Conservation (phyloP, 2,888 invertebrate genomes). For the Morpho helenor region DNA sequence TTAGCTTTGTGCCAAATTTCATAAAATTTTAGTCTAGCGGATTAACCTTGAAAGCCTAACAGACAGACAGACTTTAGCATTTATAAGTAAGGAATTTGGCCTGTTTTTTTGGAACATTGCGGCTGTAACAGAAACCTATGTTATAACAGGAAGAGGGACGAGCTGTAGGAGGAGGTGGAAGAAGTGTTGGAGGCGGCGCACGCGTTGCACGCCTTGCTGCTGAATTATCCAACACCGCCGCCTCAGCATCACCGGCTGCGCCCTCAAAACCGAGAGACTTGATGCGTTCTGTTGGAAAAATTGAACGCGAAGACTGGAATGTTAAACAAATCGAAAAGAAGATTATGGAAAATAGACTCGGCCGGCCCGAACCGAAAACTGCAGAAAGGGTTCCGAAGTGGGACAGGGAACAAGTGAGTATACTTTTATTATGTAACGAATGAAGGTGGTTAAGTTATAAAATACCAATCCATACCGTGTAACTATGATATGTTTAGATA, state of each 20-base stretch:
- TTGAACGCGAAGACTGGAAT: constrained; percentile 94
- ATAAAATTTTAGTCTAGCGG: too few relatives aligned
- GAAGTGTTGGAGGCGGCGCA: constrained; percentile 51
- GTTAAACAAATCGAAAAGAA: constrained; percentile 94
- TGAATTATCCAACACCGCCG: constrained; percentile 83
- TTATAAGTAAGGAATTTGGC: neutral
- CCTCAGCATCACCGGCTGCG: constrained; percentile 76
- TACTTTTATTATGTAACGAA: too few relatives aligned
- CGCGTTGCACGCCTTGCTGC: constrained; percentile 80
- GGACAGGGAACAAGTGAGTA: constrained; percentile 87
- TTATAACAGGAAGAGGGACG: constrained; percentile 57
- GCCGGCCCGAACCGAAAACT: constrained; percentile 78
- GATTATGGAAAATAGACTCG: constrained; percentile 87
- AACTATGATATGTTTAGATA: too few relatives aligned
- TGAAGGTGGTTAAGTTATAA: too few relatives aligned
- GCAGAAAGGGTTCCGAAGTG: constrained; percentile 93
- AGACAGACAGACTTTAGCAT: neutral
- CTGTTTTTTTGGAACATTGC: constrained; percentile 8
- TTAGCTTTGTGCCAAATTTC: too few relatives aligned
- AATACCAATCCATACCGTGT: too few relatives aligned
- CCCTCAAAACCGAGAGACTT: constrained; percentile 88
- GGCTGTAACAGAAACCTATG: neutral
- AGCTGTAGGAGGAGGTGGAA: constrained; percentile 52
- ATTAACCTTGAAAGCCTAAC: too few relatives aligned
- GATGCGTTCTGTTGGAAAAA: constrained; percentile 91